Percentiles rank a stretch among this genome's conserved stretches.
Conservation (phyloP, 2,797 vertebrate genomes). For the Sus cebifrons region DNA sequence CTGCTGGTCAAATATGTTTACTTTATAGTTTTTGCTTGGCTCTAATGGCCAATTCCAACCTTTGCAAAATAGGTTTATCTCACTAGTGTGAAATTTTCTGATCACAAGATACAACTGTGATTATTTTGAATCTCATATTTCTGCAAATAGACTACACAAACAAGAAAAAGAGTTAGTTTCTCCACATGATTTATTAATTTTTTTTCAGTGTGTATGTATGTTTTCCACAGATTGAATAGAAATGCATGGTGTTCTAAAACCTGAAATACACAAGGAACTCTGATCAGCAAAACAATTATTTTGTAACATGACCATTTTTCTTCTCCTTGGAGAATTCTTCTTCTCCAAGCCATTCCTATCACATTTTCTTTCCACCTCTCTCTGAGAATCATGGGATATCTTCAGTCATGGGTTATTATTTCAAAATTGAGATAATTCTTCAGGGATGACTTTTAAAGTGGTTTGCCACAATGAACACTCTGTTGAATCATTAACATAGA, state of each 20-base stretch:
- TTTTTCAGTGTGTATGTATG: not conserved
- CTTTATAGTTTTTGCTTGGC: not conserved
- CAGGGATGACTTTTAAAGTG: constrained; percentile 52
- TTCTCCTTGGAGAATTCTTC: constrained; percentile 9
- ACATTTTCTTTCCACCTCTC: not conserved
- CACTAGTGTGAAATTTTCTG: not conserved
- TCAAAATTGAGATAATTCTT: constrained; percentile 68
- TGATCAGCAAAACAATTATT: not conserved
- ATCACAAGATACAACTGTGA: not conserved
- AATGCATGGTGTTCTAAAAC: not conserved
- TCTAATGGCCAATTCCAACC: not conserved
- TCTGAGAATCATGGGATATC: not conserved
- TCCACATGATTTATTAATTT: not conserved
- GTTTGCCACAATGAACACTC: constrained; percentile 14
- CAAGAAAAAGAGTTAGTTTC: not conserved
- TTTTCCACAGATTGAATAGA: not conserved
- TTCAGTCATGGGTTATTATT: constrained; percentile 47
- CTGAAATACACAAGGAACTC: not conserved
- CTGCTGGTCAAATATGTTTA: not conserved
- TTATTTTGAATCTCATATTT: constrained; percentile 16
- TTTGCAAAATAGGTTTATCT: not conserved
- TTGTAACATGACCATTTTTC: not conserved
- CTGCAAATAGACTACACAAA: not conserved
- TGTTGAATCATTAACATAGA: constrained; percentile 73
- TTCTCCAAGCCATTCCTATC: not conserved